Conservation (phyloP, 2,797 vertebrate genomes). For the Clamator glandarius region DNA sequence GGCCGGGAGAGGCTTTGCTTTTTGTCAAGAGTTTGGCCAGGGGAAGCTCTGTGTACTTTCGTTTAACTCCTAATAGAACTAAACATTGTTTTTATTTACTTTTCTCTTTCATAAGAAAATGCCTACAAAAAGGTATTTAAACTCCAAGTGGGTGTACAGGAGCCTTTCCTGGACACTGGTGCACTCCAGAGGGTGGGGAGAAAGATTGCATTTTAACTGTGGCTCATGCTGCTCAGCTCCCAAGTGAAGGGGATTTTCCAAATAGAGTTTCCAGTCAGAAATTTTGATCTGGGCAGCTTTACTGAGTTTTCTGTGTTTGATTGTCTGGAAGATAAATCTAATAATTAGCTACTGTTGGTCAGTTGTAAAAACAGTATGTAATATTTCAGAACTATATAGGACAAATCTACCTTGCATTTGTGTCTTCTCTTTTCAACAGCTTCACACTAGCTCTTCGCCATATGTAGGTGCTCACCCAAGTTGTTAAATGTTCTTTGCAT, state of each 20-base stretch:
- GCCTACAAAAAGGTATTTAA: conserved; percentile 49
- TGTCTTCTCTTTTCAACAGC: conserved; percentile 8
- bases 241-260: not conserved
- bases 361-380: not conserved
- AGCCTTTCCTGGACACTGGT: conserved; percentile 26
- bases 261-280: not conserved
- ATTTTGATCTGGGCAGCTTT: not conserved
- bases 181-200: not conserved
- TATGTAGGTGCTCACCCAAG: not conserved
- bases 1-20: conserved; percentile 35
- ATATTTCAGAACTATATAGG: not conserved
- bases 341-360: not conserved
- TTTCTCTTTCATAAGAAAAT: conserved; percentile 53
- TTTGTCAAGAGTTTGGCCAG: not conserved
- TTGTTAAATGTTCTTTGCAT: not conserved
- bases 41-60: conserved; percentile 40
- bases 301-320: not conserved
- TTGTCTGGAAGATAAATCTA: conserved; percentile 1
- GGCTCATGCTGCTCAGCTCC: conserved; percentile 28
- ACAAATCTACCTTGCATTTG: not conserved
- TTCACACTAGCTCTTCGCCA: not conserved
- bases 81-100: conserved; percentile 55
- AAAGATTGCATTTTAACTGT: not conserved
- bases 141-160: not conserved
- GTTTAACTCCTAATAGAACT: conserved; percentile 32